Conservation (phyloP, 2,797 vertebrate genomes). For the Crypturellus tataupa region DNA sequence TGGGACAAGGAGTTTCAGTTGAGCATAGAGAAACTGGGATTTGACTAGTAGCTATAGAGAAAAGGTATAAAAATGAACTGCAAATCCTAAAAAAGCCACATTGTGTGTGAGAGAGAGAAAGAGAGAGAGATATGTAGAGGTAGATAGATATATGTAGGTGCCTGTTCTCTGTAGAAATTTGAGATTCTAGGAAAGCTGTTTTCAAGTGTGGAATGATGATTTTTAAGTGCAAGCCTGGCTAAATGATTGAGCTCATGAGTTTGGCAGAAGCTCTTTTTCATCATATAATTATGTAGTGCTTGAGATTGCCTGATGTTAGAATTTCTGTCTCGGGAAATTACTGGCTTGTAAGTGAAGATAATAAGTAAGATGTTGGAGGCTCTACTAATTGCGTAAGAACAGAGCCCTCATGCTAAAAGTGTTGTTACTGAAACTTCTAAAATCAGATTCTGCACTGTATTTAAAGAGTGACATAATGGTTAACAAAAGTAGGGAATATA, state of each 20-base stretch:
- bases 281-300: not conserved
- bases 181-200: not conserved
- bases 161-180: not conserved
- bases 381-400: not conserved
- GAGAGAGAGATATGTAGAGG: not conserved
- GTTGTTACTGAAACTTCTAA: not conserved
- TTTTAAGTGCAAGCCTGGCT: not conserved
- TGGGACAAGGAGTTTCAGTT: not conserved
- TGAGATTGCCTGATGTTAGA: not conserved
- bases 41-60: not conserved
- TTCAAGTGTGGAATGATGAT: no score
- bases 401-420: not conserved
- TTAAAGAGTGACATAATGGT: not conserved
- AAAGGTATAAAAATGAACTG: not conserved
- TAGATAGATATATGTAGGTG: not conserved
- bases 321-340: not conserved
- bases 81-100: not conserved
- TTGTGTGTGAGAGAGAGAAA: not conserved
- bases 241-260: not conserved
- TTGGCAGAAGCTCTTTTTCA: fast-evolving
- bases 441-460: not conserved
- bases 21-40: not conserved
- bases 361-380: not conserved
- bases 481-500: not conserved
- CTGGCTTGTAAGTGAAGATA: not conserved